A percentile compares a stretch with the other conserved stretches of the same genome.
These are phyloP conservation scores for Amphiprion ocellaris DNA, from an alignment of 2,113 vertebrate species.

Conservation along the genomic window DNA sequence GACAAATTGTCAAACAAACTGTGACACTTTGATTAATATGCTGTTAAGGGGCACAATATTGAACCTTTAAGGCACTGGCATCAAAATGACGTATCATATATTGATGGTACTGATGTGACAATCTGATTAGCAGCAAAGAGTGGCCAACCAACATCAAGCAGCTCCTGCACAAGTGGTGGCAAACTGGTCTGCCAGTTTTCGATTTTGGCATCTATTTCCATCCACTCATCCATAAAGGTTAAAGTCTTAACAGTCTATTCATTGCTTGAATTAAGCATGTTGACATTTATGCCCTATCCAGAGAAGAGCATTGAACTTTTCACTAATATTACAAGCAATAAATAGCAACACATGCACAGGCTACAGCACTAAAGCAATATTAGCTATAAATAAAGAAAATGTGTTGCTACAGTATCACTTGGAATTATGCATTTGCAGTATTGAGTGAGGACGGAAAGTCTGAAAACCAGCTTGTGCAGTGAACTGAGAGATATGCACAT, in stretches of 20 bases:
- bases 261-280: background rate
- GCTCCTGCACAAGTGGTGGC: too few relatives aligned
- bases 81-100: too few relatives aligned
- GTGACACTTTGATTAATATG: too few relatives aligned
- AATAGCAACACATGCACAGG: background rate
- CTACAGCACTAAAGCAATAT: background rate
- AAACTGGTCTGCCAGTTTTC: too few relatives aligned
- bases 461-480: background rate
- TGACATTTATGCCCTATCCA: background rate
- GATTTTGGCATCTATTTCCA: too few relatives aligned
- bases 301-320: constrained; percentile 8
- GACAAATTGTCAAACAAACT: too few relatives aligned
- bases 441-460: background rate
- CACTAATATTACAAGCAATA: background rate
- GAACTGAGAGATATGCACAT: background rate
- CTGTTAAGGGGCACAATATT: too few relatives aligned
- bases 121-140: too few relatives aligned
- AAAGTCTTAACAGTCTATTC: background rate
- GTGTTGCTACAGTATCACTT: background rate
- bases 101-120: too few relatives aligned
- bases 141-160: too few relatives aligned
- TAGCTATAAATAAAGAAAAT: background rate
- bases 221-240: background rate
- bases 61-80: too few relatives aligned
- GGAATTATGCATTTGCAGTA: background rate